These are phyloP conservation scores for Sphenodon punctatus DNA, from an alignment of 2,797 vertebrate genomes.

Conservation along the genomic window DNA sequence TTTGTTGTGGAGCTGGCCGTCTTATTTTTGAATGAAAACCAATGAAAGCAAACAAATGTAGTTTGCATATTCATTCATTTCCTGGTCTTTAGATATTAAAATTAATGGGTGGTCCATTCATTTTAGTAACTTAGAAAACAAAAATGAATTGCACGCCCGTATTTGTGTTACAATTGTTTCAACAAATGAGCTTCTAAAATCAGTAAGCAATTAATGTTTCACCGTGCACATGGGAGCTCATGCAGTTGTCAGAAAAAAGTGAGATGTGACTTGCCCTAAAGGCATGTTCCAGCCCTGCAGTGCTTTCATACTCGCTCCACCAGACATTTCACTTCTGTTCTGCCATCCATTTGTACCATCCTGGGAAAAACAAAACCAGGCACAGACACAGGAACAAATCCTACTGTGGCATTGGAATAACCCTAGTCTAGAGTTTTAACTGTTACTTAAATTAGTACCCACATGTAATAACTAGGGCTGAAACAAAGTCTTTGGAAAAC, in stretches of 20 bases:
- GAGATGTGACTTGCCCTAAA: slow-evolving; percentile 10
- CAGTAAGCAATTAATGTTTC: not conserved
- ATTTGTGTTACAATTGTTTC: not conserved
- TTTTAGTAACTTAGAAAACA: too few species aligned
- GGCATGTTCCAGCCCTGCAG: not conserved
- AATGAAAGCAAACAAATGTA: too few species aligned
- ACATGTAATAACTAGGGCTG: too few species aligned
- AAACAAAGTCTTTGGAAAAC: too few species aligned
- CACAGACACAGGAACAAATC: not conserved
- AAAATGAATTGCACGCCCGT: too few species aligned
- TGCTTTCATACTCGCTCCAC: not conserved
- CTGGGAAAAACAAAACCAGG: not conserved
- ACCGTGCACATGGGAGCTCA: not conserved
- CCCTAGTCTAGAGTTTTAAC: too few species aligned
- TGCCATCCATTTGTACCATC: not conserved
- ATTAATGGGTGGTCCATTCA: too few species aligned
- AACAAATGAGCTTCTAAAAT: slow-evolving; percentile 2
- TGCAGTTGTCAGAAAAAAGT: slow-evolving; percentile 12
- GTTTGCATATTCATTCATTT: too few species aligned
- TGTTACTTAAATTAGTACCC: too few species aligned
- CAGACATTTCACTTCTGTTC: not conserved
- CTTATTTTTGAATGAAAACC: too few species aligned
- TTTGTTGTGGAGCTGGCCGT: too few species aligned
- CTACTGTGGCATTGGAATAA: not conserved
- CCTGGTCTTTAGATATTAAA: too few species aligned